Evolutionary conservation across 2,797 vertebrate species (phyloP).

Genomic region (Trachops cirrhosus): DNA sequence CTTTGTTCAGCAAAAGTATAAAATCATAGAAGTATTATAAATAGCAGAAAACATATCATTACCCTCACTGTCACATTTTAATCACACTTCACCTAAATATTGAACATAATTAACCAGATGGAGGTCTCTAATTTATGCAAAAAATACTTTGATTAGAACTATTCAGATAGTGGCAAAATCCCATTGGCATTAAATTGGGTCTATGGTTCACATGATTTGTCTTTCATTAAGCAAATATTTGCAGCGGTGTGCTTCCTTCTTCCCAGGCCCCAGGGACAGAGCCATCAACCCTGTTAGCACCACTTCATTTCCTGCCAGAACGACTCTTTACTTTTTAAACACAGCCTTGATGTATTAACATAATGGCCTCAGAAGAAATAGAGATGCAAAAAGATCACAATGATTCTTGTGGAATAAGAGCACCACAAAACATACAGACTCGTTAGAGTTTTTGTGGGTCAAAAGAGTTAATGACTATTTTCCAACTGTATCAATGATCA

Average conservation of each 20-base stretch:
- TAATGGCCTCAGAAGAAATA: not conserved
- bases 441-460: not conserved
- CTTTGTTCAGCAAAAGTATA: not conserved
- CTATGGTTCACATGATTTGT: not conserved
- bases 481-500: not conserved
- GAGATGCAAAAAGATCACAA: not conserved
- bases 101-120: not conserved
- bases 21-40: constrained; percentile 17
- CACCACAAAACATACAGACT: not conserved
- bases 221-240: not conserved
- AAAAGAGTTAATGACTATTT: not conserved
- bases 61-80: not conserved
- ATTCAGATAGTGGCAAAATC: not conserved
- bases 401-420: not conserved
- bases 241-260: not conserved
- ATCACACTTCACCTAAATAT: not conserved
- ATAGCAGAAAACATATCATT: not conserved
- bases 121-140: not conserved
- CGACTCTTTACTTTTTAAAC: not conserved
- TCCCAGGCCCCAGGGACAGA: not conserved
- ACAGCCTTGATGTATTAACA: not conserved
- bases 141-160: not conserved
- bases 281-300: not conserved
- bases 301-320: constrained; percentile 25
- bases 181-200: not conserved